A percentile compares a stretch with the other conserved stretches of the same genome.
phyloP scores from a whole-genome alignment of 2,797 vertebrate genomes.

The Sandelia bainsii region DNA sequence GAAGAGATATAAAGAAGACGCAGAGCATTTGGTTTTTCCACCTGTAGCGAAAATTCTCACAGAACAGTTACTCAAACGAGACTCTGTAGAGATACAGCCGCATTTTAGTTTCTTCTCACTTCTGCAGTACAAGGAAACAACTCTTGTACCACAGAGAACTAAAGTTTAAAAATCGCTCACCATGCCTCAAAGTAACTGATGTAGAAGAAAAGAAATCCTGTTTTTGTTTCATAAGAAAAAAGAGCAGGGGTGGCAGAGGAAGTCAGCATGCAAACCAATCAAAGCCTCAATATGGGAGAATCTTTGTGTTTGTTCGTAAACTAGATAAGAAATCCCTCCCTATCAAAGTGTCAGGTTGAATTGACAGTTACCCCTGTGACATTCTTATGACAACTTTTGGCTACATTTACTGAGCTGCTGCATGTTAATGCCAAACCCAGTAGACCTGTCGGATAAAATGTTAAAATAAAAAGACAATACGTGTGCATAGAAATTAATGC shows the following conservation, averaged over 20 bases:
- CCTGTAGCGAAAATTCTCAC: not conserved
- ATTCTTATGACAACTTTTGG: conserved; percentile 13
- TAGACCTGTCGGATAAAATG: conserved; percentile 31
- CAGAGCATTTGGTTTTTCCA: conserved; percentile 10
- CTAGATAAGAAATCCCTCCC: conserved; percentile 33
- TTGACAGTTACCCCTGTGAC: conserved; percentile 6
- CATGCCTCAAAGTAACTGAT: conserved; percentile 16
- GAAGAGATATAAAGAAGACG: conserved; percentile 11
- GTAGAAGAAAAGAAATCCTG: not conserved
- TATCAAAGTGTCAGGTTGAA: conserved; percentile 12
- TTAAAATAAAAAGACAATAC: conserved; percentile 9
- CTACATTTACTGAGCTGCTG: conserved; percentile 18
- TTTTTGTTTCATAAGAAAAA: not conserved
- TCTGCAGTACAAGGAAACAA: not conserved
- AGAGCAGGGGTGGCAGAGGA: conserved; percentile 16
- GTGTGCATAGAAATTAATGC: conserved; percentile 17
- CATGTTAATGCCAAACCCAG: conserved; percentile 41
- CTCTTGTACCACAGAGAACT: conserved; percentile 3
- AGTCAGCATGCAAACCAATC: conserved; percentile 27
- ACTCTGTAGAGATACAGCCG: conserved; percentile 6
- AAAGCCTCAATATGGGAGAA: conserved; percentile 17
- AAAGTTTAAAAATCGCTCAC: conserved; percentile 7
- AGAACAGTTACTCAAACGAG: conserved; percentile 10
- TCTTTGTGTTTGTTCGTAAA: conserved; percentile 8
- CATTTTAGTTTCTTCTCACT: conserved; percentile 5